Conservation (phyloP, 2,113 vertebrate species). For the human (Homo sapiens) region DNA sequence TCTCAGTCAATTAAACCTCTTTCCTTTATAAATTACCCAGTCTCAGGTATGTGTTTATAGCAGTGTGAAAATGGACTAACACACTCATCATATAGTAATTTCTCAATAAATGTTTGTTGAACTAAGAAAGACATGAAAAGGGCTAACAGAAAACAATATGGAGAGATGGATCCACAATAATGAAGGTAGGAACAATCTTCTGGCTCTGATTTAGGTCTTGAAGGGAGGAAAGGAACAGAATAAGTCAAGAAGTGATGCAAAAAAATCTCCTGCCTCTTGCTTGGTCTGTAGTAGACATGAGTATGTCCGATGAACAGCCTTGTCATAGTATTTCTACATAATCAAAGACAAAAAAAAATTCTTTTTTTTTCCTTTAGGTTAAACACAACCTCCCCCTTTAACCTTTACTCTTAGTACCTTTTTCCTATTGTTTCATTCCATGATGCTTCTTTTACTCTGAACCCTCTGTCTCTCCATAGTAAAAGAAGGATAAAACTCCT, state of each 20-base stretch:
- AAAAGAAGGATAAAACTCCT: not conserved
- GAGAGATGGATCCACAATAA: not conserved
- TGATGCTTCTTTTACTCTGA: not conserved
- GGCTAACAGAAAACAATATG: not conserved
- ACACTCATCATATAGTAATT: not conserved
- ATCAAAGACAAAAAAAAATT: not conserved
- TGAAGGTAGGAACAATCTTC: not conserved
- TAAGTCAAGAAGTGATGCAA: not conserved
- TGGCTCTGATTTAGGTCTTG: not conserved
- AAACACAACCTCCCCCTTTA: not conserved
- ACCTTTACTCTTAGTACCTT: not conserved
- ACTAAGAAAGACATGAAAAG: not conserved
- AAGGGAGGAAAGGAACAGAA: not conserved
- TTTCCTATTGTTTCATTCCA: not conserved
- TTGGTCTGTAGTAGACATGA: not conserved
- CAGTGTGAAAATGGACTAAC: not conserved
- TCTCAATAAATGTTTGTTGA: not conserved
- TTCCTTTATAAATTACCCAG: no score
- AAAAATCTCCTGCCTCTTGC: not conserved
- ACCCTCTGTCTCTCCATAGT: not conserved
- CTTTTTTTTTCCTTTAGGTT: not conserved
- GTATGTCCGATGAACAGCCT: not conserved
- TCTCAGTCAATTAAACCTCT: no score
- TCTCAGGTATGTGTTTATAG: no score
- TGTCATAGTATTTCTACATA: not conserved